Evolutionary conservation across 2,113 vertebrate species (phyloP).

Genomic region (Gila orcuttii): DNA sequence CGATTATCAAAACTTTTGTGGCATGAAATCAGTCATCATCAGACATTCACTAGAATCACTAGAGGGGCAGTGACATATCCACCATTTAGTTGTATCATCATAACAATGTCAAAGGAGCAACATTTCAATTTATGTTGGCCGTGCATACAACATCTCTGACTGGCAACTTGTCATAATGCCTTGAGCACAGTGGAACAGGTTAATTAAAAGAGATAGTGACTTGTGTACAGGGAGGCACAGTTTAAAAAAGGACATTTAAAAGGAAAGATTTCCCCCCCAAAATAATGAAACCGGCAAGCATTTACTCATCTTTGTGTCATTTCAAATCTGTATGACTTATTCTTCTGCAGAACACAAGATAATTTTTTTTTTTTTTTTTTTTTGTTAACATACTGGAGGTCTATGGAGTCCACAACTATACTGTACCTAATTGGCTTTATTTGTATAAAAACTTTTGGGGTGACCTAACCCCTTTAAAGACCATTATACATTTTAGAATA

Average conservation of each 20-base stretch:
- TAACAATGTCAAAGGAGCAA: slow-evolving; percentile 23
- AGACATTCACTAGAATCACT: slow-evolving; percentile 14
- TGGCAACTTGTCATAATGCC: background rate
- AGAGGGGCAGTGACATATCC: background rate
- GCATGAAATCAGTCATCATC: slow-evolving; percentile 7
- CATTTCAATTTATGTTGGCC: slow-evolving; percentile 17
- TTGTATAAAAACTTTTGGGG: too few species aligned
- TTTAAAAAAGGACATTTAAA: background rate
- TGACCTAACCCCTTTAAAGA: background rate
- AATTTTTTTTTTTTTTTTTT: too few species aligned
- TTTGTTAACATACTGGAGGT: too few species aligned
- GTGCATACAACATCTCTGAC: background rate
- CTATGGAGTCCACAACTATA: too few species aligned
- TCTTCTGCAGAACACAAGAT: too few species aligned
- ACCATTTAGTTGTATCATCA: background rate
- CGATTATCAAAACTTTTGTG: slow-evolving; percentile 30
- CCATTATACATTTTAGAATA: background rate
- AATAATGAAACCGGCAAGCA: background rate
- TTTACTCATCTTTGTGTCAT: background rate
- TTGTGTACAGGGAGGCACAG: background rate
- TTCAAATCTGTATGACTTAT: background rate
- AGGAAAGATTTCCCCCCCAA: background rate
- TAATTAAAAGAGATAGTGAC: background rate
- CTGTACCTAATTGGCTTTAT: too few species aligned
- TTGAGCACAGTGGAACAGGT: background rate